phyloP scores from a whole-genome alignment of 2,888 invertebrate species.

The Mythimna impura region DNA sequence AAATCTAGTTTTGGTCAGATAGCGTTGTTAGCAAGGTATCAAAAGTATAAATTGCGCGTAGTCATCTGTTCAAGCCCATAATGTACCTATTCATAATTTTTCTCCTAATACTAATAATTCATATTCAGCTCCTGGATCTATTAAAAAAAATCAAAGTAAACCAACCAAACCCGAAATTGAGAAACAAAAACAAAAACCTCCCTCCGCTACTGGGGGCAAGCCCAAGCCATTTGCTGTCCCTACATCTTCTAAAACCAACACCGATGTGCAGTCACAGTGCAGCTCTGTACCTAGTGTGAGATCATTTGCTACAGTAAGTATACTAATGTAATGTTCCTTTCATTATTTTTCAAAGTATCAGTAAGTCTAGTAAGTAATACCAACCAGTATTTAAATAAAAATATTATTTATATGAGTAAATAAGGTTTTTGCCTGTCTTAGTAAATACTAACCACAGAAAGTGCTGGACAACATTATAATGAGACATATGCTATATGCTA shows the following conservation, averaged over 20 bases:
- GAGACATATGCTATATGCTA: no score
- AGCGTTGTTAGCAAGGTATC: not conserved
- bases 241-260: conserved; percentile 66
- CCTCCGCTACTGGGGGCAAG: conserved; percentile 55
- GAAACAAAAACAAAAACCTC: conserved; percentile 63
- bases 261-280: conserved; percentile 80
- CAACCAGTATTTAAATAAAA: no score
- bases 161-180: conserved; percentile 73
- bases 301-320: conserved; percentile 84
- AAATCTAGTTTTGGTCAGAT: not conserved
- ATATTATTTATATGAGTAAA: not conserved
- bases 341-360: not conserved
- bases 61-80: not conserved
- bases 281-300: conserved; percentile 80
- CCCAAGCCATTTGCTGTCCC: conserved; percentile 56
- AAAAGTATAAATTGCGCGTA: not conserved
- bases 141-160: conserved; percentile 75
- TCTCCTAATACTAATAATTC: not conserved
- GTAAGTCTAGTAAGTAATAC: not conserved
- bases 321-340: not conserved
- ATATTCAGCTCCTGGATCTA: conserved; percentile 64
- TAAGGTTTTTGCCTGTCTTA: not conserved
- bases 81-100: not conserved
- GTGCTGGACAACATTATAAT: not conserved
- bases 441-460: not conserved